Evolutionary conservation across 2,113 vertebrate genomes (phyloP).

Genomic region (Rostratula benghalensis): DNA sequence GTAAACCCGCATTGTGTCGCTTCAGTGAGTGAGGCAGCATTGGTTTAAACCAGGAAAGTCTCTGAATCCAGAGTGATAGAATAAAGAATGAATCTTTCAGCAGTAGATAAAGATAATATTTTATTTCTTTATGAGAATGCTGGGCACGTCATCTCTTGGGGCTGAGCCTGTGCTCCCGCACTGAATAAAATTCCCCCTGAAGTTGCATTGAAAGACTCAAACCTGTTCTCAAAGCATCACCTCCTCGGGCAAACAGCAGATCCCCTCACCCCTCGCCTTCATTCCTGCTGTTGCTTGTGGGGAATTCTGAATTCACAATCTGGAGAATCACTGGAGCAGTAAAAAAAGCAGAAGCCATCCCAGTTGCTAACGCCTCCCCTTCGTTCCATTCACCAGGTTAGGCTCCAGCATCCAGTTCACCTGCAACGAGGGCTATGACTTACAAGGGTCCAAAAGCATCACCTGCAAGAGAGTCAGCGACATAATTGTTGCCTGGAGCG

Average conservation of each 20-base stretch:
- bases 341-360: not conserved
- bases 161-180: not conserved
- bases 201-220: not conserved
- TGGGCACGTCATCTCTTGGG: not conserved
- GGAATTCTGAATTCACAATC: not conserved
- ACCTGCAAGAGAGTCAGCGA: conserved; percentile 95
- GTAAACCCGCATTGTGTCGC: fast-evolving
- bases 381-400: conserved; percentile 78
- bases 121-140: not conserved
- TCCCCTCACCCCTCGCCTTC: not conserved
- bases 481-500: conserved; percentile 97
- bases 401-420: conserved; percentile 96
- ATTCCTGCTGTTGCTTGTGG: not conserved
- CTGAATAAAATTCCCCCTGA: not conserved
- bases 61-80: not conserved
- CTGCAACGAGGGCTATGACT: conserved; percentile 95
- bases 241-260: not conserved
- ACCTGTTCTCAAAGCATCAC: not conserved
- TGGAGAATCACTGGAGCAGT: not conserved
- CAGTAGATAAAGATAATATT: not conserved
- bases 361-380: not conserved
- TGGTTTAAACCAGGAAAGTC: not conserved
- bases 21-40: not conserved
- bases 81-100: not conserved
- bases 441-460: conserved; percentile 98